These are phyloP conservation scores for Antechinus stuartii DNA, from an alignment of 2,113 vertebrate species.

Conservation along the genomic window DNA sequence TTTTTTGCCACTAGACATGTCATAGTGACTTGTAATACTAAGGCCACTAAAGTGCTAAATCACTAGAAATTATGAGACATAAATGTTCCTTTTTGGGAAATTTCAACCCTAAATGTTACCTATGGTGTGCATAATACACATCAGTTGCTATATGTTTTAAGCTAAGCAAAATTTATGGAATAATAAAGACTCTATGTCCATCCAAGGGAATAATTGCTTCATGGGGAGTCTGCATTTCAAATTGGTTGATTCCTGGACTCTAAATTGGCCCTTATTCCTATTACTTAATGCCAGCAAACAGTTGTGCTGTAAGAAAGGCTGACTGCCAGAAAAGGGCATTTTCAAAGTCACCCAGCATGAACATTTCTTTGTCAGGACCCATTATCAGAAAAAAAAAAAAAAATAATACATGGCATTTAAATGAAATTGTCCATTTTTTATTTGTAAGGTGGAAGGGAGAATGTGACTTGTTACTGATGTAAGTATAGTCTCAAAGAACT, in stretches of 20 bases:
- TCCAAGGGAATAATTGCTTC: conserved; percentile 72
- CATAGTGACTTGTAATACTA: neutral
- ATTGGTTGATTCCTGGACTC: conserved; percentile 72
- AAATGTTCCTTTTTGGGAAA: conserved; percentile 53
- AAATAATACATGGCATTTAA: conserved; percentile 72
- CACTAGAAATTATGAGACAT: conserved; percentile 47
- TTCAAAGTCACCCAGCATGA: conserved; percentile 81
- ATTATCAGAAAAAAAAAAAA: conserved; percentile 73
- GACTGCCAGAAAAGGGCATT: conserved; percentile 74
- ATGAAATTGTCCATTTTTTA: neutral
- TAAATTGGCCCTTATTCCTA: conserved; percentile 68
- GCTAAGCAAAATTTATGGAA: conserved; percentile 68
- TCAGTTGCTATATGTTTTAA: conserved; percentile 56
- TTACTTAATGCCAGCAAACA: conserved; percentile 73
- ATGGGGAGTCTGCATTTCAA: conserved; percentile 47
- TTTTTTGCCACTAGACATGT: conserved; percentile 40
- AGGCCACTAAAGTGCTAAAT: conserved; percentile 13
- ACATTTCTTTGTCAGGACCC: conserved; percentile 74
- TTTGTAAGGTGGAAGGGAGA: conserved; percentile 43
- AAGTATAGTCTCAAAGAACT: conserved; percentile 40
- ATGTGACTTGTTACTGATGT: conserved; percentile 37
- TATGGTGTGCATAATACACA: conserved; percentile 43
- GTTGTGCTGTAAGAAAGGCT: conserved; percentile 60
- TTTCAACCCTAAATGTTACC: conserved; percentile 49
- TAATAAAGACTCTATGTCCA: conserved; percentile 64